These are phyloP conservation scores for Noctua comes DNA, from an alignment of 2,888 invertebrate species.

Conservation along the genomic window DNA sequence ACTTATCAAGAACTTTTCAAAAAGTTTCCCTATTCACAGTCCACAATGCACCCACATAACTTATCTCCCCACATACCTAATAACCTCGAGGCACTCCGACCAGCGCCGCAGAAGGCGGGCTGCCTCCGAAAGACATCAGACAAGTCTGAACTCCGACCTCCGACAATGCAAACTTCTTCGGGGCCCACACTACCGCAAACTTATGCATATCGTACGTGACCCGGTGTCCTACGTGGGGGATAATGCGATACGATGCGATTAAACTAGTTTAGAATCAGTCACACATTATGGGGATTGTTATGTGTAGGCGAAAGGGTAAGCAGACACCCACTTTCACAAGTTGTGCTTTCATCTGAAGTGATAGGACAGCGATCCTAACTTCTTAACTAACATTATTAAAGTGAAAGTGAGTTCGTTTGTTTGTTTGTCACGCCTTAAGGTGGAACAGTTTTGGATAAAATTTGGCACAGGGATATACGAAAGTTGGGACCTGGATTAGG, in stretches of 20 bases:
- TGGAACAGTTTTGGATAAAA: neutral
- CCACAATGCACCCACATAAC: conserved; percentile 12
- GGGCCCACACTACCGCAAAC: conserved; percentile 31
- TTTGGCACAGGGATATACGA: neutral
- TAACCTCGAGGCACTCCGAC: neutral
- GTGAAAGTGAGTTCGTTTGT: neutral
- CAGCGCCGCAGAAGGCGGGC: conserved; percentile 13
- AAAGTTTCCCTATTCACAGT: neutral
- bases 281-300: conserved; percentile 1
- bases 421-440: neutral
- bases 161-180: conserved; percentile 44
- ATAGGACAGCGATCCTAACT: neutral
- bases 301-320: neutral
- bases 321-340: neutral
- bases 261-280: conserved; percentile 6
- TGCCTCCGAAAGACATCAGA: conserved; percentile 39
- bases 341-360: neutral
- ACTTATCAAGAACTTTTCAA: neutral
- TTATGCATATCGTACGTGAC: conserved; percentile 20
- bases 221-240: neutral
- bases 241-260: conserved; percentile 5
- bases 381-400: neutral
- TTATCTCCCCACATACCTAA: conserved; percentile 3
- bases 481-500: neutral
- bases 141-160: conserved; percentile 32